Percentiles rank a stretch among this genome's conserved stretches.
Evolutionary conservation across 23 tunicate genomes (phyloP).

Genomic region (Halocynthia roretzi): DNA sequence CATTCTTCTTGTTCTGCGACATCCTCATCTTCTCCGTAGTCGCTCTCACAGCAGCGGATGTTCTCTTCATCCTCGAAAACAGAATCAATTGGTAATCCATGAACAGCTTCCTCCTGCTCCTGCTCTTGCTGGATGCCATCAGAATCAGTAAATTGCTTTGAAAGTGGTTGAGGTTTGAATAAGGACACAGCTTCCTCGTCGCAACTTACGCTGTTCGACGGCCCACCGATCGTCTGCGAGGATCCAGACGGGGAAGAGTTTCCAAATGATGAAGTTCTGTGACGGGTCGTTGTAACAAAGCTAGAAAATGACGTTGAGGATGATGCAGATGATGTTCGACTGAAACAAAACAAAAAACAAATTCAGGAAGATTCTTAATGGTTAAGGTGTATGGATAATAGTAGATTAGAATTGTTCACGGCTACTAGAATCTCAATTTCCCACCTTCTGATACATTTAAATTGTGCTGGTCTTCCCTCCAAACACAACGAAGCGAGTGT

Average conservation of each 20-base stretch:
- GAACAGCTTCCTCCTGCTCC: background rate
- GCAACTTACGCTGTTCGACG: background rate
- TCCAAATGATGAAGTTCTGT: background rate
- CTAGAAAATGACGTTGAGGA: conserved; percentile 9
- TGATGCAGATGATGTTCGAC: conserved; percentile 16
- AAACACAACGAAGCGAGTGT: conserved; percentile 16
- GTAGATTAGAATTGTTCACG: too few relatives aligned
- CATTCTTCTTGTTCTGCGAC: background rate
- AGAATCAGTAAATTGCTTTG: background rate
- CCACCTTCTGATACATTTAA: conserved; percentile 2
- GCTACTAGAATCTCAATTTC: background rate
- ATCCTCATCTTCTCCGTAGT: conserved; percentile 6
- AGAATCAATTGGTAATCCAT: background rate
- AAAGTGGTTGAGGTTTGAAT: background rate
- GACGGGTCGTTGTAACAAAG: background rate
- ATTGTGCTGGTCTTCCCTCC: conserved; percentile 30
- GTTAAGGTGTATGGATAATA: too few relatives aligned
- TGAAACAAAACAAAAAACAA: background rate
- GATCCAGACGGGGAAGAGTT: conserved; percentile 21
- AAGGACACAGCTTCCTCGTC: background rate
- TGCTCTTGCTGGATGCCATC: background rate
- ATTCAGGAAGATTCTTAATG: too few relatives aligned
- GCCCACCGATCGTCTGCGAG: background rate
- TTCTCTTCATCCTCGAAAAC: conserved; percentile 11
- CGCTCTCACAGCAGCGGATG: conserved; percentile 3